Percentiles rank a stretch among this genome's conserved stretches.
phyloP scores from a whole-genome alignment of 1,140 invertebrate genomes.

The Sesamia nonagrioides region DNA sequence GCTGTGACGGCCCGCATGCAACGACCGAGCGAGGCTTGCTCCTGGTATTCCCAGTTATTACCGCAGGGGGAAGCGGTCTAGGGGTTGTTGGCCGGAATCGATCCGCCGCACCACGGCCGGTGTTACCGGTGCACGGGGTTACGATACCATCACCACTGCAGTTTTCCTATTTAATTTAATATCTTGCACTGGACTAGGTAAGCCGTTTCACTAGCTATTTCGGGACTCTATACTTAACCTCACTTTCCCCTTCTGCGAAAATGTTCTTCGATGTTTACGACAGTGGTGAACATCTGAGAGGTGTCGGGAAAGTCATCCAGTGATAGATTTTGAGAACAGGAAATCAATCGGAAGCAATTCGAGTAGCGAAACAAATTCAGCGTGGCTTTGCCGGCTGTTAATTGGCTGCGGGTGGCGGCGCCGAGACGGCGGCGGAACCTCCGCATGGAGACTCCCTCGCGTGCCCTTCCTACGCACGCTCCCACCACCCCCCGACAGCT shows the following conservation, averaged over 20 bases:
- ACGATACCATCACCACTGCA: conserved; percentile 73
- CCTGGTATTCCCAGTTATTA: conserved; percentile 85
- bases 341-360: conserved; percentile 86
- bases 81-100: conserved; percentile 85
- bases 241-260: background rate
- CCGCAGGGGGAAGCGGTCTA: conserved; percentile 76
- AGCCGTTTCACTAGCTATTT: conserved; percentile 25
- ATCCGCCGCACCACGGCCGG: conserved; percentile 70
- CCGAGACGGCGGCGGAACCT: conserved; percentile 86
- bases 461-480: conserved; percentile 64
- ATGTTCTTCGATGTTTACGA: background rate
- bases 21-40: conserved; percentile 64
- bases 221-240: conserved; percentile 16
- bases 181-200: conserved; percentile 33
- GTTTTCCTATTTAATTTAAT: conserved; percentile 54
- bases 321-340: conserved; percentile 59
- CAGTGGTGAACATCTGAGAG: conserved; percentile 17
- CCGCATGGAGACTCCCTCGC: conserved; percentile 78
- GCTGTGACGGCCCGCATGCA: conserved; percentile 63
- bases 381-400: conserved; percentile 84
- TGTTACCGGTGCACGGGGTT: conserved; percentile 80
- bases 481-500: conserved; percentile 68
- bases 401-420: conserved; percentile 86
- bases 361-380: conserved; percentile 85
- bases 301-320: conserved; percentile 48